Conservation (phyloP, 2,888 invertebrate species). For the Xanthorhoe designata region DNA sequence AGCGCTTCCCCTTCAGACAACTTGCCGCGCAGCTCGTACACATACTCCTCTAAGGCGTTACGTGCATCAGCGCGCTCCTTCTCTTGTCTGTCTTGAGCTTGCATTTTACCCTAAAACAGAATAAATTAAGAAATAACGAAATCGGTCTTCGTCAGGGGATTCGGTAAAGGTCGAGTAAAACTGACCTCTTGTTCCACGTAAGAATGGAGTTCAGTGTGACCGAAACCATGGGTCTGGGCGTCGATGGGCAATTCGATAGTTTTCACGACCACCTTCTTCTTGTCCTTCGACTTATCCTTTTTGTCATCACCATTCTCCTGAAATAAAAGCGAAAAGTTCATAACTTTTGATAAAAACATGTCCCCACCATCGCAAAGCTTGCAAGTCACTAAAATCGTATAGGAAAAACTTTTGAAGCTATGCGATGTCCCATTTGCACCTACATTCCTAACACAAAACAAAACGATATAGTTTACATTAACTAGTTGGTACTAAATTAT, state of each 20-base stretch:
- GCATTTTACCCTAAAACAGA: slow-evolving; percentile 88
- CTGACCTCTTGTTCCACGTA: slow-evolving; percentile 92
- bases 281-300: slow-evolving; percentile 88
- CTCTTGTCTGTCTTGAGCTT: slow-evolving; percentile 95
- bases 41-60: slow-evolving; percentile 99
- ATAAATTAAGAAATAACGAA: background rate
- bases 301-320: slow-evolving; percentile 84
- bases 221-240: slow-evolving; percentile 89
- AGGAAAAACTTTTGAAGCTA: slow-evolving; percentile 58
- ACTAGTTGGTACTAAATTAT: slow-evolving; percentile 21
- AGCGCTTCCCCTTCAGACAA: slow-evolving; percentile 91
- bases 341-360: slow-evolving; percentile 51
- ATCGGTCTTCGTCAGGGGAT: background rate
- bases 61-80: slow-evolving; percentile 98
- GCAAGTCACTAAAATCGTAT: slow-evolving; percentile 38
- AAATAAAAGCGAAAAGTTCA: slow-evolving; percentile 70
- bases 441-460: slow-evolving; percentile 48
- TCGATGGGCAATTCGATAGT: slow-evolving; percentile 94
- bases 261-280: slow-evolving; percentile 92
- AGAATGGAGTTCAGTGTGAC: slow-evolving; percentile 89
- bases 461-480: slow-evolving; percentile 37
- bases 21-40: slow-evolving; percentile 97
- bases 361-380: slow-evolving; percentile 76
- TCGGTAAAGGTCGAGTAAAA: slow-evolving; percentile 12
- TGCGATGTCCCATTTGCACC: slow-evolving; percentile 83